Evolutionary conservation across 2,888 invertebrate genomes (phyloP).

Genomic region (Barypeithes pellucidus): DNA sequence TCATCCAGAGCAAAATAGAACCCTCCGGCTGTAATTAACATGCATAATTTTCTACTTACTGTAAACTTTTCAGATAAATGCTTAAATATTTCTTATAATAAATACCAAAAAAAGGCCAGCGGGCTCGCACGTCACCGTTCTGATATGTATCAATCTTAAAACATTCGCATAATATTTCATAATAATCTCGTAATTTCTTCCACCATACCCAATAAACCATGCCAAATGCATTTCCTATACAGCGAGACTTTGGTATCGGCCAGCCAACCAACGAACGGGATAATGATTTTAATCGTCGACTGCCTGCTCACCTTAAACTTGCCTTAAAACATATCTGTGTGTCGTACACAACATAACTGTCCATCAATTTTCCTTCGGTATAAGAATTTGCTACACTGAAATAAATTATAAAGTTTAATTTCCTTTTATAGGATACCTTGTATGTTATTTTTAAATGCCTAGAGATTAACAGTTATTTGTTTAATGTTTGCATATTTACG

Average conservation of each 20-base stretch:
- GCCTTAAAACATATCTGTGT: constrained; percentile 32
- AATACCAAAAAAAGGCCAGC: constrained; percentile 11
- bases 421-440: too few species aligned
- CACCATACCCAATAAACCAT: constrained; percentile 30
- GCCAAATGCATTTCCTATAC: constrained; percentile 26
- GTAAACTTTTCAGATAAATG: constrained; percentile 2
- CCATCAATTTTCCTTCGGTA: background rate
- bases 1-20: background rate
- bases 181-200: constrained; percentile 14
- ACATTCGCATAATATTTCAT: constrained; percentile 19
- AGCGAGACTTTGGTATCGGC: constrained; percentile 8
- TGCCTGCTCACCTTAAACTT: constrained; percentile 26
- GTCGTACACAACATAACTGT: constrained; percentile 18
- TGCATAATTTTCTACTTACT: constrained; percentile 20
- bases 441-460: too few species aligned
- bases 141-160: constrained; percentile 21
- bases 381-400: too few species aligned
- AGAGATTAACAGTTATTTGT: too few species aligned
- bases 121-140: constrained; percentile 14
- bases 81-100: constrained; percentile 14
- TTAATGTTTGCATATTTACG: too few species aligned
- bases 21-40: background rate
- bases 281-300: constrained; percentile 31
- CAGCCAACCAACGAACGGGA: constrained; percentile 11
- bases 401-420: too few species aligned